These are phyloP conservation scores for Atrichornis clamosus DNA, from an alignment of 2,113 vertebrate genomes.

Conservation along the genomic window DNA sequence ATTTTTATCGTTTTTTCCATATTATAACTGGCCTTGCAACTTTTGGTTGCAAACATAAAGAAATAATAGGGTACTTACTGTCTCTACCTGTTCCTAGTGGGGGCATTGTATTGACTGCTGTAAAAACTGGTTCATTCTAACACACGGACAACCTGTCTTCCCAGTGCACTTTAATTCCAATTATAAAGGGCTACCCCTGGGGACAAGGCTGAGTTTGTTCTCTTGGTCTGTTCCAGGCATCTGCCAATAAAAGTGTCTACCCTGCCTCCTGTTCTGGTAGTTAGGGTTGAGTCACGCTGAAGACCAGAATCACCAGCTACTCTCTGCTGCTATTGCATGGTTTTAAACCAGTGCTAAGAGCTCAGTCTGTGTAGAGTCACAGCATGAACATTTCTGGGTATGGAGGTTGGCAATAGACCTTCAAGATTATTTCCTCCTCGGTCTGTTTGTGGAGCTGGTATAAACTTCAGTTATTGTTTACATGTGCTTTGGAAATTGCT, in stretches of 20 bases:
- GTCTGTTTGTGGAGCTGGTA: neutral
- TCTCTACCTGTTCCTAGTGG: neutral
- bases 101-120: neutral
- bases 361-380: neutral
- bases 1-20: neutral
- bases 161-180: neutral
- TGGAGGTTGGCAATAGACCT: neutral
- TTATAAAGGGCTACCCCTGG: neutral
- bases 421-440: neutral
- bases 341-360: neutral
- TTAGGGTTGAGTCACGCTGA: neutral
- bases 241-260: neutral
- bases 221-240: neutral
- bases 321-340: neutral
- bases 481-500: conserved; percentile 15
- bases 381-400: rapidly evolving
- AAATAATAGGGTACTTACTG: neutral
- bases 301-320: neutral
- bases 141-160: neutral
- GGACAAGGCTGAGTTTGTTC: neutral
- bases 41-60: neutral
- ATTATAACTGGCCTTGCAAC: neutral
- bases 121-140: neutral
- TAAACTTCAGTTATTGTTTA: neutral
- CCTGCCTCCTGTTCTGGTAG: neutral